Conservation (phyloP, 2,888 invertebrate species). For the Epinotia nisella region DNA sequence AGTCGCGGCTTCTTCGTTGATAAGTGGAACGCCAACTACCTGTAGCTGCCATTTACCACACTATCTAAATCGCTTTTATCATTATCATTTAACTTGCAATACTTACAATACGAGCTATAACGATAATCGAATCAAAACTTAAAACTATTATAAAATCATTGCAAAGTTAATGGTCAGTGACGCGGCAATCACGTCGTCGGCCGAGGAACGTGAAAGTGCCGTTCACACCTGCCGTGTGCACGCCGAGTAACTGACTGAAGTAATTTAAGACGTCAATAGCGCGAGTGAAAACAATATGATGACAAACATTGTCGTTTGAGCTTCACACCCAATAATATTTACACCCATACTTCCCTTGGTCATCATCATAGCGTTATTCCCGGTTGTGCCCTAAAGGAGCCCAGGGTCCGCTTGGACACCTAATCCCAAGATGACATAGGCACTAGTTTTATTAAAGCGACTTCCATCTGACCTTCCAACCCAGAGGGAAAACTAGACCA, state of each 20-base stretch:
- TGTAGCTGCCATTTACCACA: conserved; percentile 52
- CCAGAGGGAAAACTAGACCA: no score
- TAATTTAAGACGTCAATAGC: conserved; percentile 15
- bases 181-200: conserved; percentile 43
- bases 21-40: conserved; percentile 67
- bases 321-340: neutral
- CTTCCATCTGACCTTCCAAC: no score
- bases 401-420: no score
- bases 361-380: no score
- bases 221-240: conserved; percentile 64
- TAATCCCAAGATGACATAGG: no score
- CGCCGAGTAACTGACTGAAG: conserved; percentile 14
- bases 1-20: conserved; percentile 58
- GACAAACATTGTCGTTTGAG: neutral
- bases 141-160: conserved; percentile 12
- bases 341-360: neutral
- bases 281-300: conserved; percentile 30
- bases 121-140: neutral
- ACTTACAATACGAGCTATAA: conserved; percentile 31
- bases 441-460: no score
- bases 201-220: conserved; percentile 76
- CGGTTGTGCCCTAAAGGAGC: no score
- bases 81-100: neutral
- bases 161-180: conserved; percentile 38
- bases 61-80: neutral